Conservation (phyloP, 2,888 invertebrate species). For the Pocota personata region DNA sequence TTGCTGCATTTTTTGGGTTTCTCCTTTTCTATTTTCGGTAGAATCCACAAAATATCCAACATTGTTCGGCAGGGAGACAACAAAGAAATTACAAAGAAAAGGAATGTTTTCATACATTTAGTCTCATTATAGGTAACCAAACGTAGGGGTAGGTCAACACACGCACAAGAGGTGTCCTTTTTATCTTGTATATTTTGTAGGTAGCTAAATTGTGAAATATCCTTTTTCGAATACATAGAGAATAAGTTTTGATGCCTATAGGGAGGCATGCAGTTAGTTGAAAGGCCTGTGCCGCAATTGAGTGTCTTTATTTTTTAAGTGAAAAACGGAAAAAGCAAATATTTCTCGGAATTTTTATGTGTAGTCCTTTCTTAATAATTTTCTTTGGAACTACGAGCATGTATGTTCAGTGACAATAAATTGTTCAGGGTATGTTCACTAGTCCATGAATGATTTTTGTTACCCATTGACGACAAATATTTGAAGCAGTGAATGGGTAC, state of each 20-base stretch:
- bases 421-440: neutral
- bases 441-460: neutral
- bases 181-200: constrained; percentile 4
- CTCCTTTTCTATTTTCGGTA: constrained; percentile 18
- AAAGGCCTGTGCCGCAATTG: constrained; percentile 32
- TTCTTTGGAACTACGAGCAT: neutral
- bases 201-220: constrained; percentile 38
- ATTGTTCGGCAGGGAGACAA: constrained; percentile 6
- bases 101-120: constrained; percentile 40
- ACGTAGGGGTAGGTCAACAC: constrained; percentile 22
- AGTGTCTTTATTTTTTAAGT: neutral
- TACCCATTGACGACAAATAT: neutral
- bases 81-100: constrained; percentile 20
- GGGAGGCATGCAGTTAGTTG: neutral
- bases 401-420: neutral
- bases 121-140: constrained; percentile 43
- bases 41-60: constrained; percentile 12
- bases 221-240: constrained; percentile 14
- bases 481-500: neutral
- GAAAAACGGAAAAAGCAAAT: neutral
- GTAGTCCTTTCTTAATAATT: neutral
- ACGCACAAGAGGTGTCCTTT: constrained; percentile 19
- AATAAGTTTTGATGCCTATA: neutral
- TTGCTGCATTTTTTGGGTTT: constrained; percentile 3
- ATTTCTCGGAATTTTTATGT: neutral